Base-by-base conservation (phyloP, 2,113 vertebrate species). In the Mesocricetus auratus region DNA sequence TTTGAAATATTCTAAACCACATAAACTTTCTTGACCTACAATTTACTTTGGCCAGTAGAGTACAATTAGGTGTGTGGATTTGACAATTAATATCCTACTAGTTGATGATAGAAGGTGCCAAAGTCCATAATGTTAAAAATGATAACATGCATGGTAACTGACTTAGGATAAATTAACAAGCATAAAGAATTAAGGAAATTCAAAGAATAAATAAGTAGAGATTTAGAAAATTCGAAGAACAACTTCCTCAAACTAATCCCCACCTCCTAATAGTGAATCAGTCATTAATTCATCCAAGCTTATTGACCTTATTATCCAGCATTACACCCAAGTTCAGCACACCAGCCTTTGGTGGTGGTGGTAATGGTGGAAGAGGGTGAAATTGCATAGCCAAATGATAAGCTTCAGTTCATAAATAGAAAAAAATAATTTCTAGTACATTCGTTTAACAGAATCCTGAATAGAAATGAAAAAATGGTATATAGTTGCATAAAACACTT, bases 91-190 rank as follows among this genome's bases (percentile, higher is more conserved):
- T 74, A 4, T 8, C n/a, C 36, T n/a, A 50, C 9, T 39, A 8
- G 68, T 74, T 86, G 16, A 17, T 74, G 90, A 69, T 91, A 79
- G 58, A 92, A 92, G 42, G 53, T 26, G 1, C 1, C 5, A 31
- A 78, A n/a, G 1, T 26, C 58, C 62, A 90, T 56, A 60, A 50
- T 89, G 12, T 66, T 79, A 64, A 13, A 24, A 86, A n/a, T n/a
- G 71, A 5, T 62, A 22, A 92, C 77, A 33, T 47, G 0, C 24
- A 56, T 64, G 9, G 42, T 92, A 90, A 53, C 31, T 86, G 60
- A 66, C 22, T 66, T 79, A 78, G 90, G 60, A 90, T 60, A 77
- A 16, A 82, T 91, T 78, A 66, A 5, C 88, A 81, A 85, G 86
- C 58, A 29, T 81, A 45, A 1, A 89, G 71, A 95, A 87, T 17